phyloP scores from a whole-genome alignment of 2,888 invertebrate genomes.

The Escarpia spicata region DNA sequence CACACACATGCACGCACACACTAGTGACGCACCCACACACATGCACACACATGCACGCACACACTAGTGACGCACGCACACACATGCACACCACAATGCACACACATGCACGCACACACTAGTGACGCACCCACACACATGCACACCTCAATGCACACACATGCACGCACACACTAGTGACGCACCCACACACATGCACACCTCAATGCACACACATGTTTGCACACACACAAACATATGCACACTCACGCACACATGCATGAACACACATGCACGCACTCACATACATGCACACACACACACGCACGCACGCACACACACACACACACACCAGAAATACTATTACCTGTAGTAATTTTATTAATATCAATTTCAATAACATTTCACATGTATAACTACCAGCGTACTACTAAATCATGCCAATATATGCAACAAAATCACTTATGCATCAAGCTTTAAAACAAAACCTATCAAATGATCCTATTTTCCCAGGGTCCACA shows the following conservation, averaged over 20 bases:
- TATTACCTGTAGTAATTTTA: background rate
- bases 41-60: too few relatives aligned
- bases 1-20: too few relatives aligned
- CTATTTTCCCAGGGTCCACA: background rate
- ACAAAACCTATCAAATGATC: background rate
- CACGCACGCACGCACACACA: background rate
- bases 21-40: too few relatives aligned
- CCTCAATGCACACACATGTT: background rate
- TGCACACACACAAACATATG: background rate
- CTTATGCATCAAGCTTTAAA: background rate
- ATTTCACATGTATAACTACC: background rate
- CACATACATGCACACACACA: background rate
- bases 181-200: background rate
- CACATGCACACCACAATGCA: too few relatives aligned
- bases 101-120: too few relatives aligned
- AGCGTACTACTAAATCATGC: background rate
- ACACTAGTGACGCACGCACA: too few relatives aligned
- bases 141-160: too few relatives aligned
- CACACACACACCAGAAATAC: too few relatives aligned
- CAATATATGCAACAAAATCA: background rate
- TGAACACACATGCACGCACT: too few relatives aligned
- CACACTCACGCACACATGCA: background rate
- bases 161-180: too few relatives aligned
- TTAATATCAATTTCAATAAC: background rate
- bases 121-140: too few relatives aligned